Percentiles rank a stretch among this genome's conserved stretches.
phyloP scores from a whole-genome alignment of 2,113 vertebrate genomes.

The Chiloscyllium plagiosum region DNA sequence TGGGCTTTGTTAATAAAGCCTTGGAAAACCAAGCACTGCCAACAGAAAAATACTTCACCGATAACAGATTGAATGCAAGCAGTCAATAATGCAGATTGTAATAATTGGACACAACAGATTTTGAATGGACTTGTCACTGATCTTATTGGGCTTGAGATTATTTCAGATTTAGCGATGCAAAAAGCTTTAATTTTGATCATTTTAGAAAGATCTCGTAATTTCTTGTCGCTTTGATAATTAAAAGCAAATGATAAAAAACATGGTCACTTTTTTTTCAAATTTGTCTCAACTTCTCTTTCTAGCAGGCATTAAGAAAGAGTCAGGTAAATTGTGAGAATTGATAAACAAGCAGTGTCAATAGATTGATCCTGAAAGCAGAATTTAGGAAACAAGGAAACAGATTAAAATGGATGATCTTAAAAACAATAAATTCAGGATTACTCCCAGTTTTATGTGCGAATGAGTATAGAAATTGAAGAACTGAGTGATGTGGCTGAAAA shows the following conservation, averaged over 20 bases:
- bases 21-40: conserved; percentile 38
- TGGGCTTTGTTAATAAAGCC: conserved; percentile 38
- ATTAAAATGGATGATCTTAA: too few relatives aligned
- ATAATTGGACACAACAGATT: neutral
- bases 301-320: neutral
- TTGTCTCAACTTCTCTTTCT: neutral
- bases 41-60: conserved; percentile 18
- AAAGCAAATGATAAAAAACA: neutral
- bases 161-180: neutral
- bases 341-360: neutral
- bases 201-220: neutral
- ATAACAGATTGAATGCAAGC: conserved; percentile 9
- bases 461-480: too few relatives aligned
- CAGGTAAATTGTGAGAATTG: neutral
- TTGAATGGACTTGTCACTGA: neutral
- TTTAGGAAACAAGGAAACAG: too few relatives aligned
- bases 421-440: too few relatives aligned
- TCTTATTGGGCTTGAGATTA: neutral
- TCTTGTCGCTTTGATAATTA: neutral
- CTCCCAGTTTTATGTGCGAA: too few relatives aligned
- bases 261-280: neutral
- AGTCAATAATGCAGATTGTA: conserved; percentile 4
- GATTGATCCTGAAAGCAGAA: neutral
- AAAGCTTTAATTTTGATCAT: neutral
- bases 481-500: too few relatives aligned